Evolutionary conservation across 1,140 invertebrate species (phyloP), one percentile per base, ranked within the genome.

Genomic region (Halesus radiatus): DNA sequence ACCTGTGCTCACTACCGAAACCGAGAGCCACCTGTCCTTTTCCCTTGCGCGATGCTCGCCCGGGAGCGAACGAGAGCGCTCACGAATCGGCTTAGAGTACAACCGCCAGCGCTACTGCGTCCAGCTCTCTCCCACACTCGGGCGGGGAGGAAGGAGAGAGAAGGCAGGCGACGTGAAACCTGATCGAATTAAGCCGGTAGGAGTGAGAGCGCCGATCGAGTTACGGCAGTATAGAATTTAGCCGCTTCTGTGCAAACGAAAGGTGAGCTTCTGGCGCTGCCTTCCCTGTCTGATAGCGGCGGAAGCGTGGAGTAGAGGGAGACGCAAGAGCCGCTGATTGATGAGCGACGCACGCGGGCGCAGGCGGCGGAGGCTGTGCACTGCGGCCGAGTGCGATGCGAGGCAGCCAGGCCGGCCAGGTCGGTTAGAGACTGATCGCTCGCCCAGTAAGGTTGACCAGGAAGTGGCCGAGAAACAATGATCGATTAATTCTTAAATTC

Each of bases 1-100:
- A 89, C 87, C 87, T 88, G 88, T 89, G 89, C 87, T 89, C 87
- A 89, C 89, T 89, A 89, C 88, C 86, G 89, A 88, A 89, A 90
- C 89, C 88, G 86, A 86, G 87, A 85, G 86, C 86, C 88, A 88
- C 87, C 87, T 88, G 88, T 89, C 89, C 87, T 87, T 89, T 88
- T 90, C 88, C 84, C 87, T 86, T 86, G 84, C 83, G 88, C 86
- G 85, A 88, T 86, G 87, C 88, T 87, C 88, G 88, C 85, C 85
- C 86, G 80, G 86, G 88, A 86, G 86, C 85, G 86, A 87, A 88
- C 85, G 87, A 89, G 87, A 88, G 88, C 86, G 88, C 50, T 23
- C 80, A 58, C 29, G 32, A 45, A 45, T 23, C 56, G 52, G 29
- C 16, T 18, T 15, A 1, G 18, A 16, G 20, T 13, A 13, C 10